These are phyloP conservation scores for Mythimna impura DNA, from an alignment of 2,888 invertebrate species.

Conservation along the genomic window DNA sequence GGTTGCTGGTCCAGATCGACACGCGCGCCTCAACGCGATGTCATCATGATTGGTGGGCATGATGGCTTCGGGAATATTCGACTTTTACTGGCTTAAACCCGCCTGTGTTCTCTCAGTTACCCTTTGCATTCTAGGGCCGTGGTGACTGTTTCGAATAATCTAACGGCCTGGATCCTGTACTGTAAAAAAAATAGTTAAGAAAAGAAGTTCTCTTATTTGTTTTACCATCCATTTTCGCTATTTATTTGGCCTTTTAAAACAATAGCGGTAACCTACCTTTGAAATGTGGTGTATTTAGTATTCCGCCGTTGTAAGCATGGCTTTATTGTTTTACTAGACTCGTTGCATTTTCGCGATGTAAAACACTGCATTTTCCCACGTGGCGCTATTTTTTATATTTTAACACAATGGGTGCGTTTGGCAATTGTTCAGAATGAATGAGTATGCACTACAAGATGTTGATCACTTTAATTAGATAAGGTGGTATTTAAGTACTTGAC, in stretches of 20 bases:
- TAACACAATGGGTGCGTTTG: constrained; percentile 79
- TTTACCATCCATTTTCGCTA: no score
- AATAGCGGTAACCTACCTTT: not conserved
- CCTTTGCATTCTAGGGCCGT: no score
- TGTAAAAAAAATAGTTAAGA: no score
- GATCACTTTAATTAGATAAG: constrained; percentile 69
- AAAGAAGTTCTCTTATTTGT: no score
- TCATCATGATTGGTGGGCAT: no score
- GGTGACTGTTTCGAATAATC: no score
- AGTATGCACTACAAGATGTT: constrained; percentile 68
- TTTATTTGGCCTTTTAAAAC: not conserved
- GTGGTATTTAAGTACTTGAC: not conserved
- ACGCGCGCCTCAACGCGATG: no score
- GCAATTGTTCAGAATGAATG: constrained; percentile 79
- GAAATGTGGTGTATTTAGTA: constrained; percentile 58
- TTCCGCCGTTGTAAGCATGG: constrained; percentile 66
- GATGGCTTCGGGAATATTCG: no score
- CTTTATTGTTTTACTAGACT: constrained; percentile 69
- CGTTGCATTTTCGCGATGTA: constrained; percentile 71
- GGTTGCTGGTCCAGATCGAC: no score
- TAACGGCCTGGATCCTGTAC: no score
- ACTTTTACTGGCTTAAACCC: no score
- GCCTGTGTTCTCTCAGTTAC: no score
- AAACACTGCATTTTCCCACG: constrained; percentile 80
- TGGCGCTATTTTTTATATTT: constrained; percentile 73